These are phyloP conservation scores for Mixornis gularis DNA, from an alignment of 2,113 vertebrate species.

Conservation along the genomic window DNA sequence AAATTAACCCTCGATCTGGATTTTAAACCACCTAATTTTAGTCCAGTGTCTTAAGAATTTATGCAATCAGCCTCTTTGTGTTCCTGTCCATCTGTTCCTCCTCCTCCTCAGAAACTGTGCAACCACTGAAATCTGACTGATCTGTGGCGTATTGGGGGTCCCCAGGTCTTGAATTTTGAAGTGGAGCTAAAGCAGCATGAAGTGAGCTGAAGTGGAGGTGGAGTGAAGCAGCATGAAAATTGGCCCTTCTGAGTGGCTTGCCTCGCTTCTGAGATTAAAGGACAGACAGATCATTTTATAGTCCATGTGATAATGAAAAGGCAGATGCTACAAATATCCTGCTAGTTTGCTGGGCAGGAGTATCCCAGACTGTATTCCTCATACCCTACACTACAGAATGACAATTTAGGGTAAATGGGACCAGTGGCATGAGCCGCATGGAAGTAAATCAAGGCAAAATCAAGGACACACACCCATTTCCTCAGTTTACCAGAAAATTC, in stretches of 20 bases:
- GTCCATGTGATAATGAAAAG: neutral
- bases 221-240: neutral
- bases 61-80: conserved; percentile 12
- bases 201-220: neutral
- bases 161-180: neutral
- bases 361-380: neutral
- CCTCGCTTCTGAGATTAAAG: neutral
- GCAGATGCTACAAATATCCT: neutral
- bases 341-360: neutral
- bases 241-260: neutral
- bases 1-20: neutral
- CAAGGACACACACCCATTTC: neutral
- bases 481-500: neutral
- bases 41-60: conserved; percentile 3
- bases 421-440: neutral
- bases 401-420: neutral
- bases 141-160: neutral
- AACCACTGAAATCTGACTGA: conserved; percentile 17
- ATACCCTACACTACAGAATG: neutral
- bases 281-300: neutral
- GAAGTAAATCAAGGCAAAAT: neutral
- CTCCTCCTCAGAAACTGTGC: neutral
- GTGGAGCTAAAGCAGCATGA: neutral
- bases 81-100: conserved; percentile 35
- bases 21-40: conserved; percentile 19